Evolutionary conservation across 2,888 invertebrate species (phyloP), one percentile per base, ranked within the genome.

Genomic region (Marasmarcha lunaedactyla): DNA sequence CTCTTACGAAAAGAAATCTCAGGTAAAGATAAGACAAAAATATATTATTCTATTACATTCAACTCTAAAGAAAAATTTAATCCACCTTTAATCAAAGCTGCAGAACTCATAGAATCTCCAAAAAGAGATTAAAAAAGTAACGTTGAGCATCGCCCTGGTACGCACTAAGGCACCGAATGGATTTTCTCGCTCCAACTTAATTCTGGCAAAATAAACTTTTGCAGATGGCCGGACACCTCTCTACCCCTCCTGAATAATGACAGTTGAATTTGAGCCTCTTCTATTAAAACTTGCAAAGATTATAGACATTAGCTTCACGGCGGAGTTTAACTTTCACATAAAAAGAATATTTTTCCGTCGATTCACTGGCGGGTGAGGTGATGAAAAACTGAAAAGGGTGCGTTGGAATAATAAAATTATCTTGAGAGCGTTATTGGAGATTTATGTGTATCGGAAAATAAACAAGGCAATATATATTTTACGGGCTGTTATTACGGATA

Each of bases 381-480:
- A 30, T 30, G 30, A 30, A 30, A 30, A 20, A 20, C 20, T 20
- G 20, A 20, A 20, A 30, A 30, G 30, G 30, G 30, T 30, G 30
- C 6, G 20, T 20, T 7, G 4, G 30, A 30, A 30, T 30, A 30
- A 30, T 30, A 20, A 20, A 20, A 30, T 30, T 11, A 30, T 30
- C 30, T 11, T 9, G n/a, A 30, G 30, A n/a, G 30, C 10, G 30
- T 30, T n/a, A 30, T n/a, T 20, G 4, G 30, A 30, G 30, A 30
- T 30, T 30, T 30, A 30, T 30, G 30, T n/a, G 30, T n/a, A 30
- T 30, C 30, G 30, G 30, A 30, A 30, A 30, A 30, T 30, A 30
- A 30, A 30, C 30, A 30, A 30, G 30, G 30, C 30, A 30, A 30
- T 30, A 30, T 30, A 30, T 30, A 30, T 30, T 30, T 30, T 30